Percentiles rank a stretch among this genome's conserved stretches.
Conservation (phyloP, 2,888 invertebrate species). For the Noctua comes region DNA sequence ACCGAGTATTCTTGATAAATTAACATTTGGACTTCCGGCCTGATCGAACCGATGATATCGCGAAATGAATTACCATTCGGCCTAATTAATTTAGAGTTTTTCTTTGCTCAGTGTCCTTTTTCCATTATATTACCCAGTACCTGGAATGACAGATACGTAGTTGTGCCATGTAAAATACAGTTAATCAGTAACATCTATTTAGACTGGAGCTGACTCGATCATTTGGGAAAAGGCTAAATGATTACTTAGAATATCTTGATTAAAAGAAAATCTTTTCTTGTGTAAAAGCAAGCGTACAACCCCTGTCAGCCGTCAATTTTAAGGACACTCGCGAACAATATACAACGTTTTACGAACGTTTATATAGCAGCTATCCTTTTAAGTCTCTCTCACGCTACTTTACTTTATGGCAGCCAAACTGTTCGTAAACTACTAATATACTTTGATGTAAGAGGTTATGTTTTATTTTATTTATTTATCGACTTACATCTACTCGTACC, state of each 20-base stretch:
- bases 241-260: background rate
- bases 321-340: conserved; percentile 6
- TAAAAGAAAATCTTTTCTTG: background rate
- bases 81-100: background rate
- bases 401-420: conserved; percentile 32
- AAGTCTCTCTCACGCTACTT: conserved; percentile 13
- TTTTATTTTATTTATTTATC: too few species aligned
- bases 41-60: background rate
- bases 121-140: too few species aligned
- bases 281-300: background rate
- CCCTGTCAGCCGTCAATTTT: background rate
- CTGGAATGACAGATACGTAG: background rate
- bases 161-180: background rate
- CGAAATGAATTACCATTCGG: background rate
- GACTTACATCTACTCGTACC: too few species aligned
- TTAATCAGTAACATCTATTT: background rate
- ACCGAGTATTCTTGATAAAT: conserved; percentile 22
- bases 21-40: background rate
- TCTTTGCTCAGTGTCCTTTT: background rate
- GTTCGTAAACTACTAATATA: conserved; percentile 12
- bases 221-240: background rate
- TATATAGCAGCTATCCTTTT: conserved; percentile 6
- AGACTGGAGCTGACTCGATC: background rate
- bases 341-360: conserved; percentile 26
- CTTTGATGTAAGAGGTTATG: conserved; percentile 21